A percentile compares a stretch with the other conserved stretches of the same genome.
phyloP scores from a whole-genome alignment of 2,888 invertebrate genomes.

The Drosophila multiciliata region DNA sequence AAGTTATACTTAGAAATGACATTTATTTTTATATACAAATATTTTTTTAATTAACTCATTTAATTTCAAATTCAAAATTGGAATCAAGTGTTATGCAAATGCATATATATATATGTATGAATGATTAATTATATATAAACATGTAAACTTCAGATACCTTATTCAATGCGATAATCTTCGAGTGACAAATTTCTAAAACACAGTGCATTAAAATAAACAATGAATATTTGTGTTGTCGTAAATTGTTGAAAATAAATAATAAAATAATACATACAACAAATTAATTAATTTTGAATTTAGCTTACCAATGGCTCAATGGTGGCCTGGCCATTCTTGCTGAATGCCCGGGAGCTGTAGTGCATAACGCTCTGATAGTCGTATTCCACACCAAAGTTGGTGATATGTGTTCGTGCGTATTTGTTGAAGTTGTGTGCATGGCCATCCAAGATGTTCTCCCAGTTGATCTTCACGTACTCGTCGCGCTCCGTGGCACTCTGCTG shows the following conservation, averaged over 20 bases:
- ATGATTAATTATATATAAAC: not conserved
- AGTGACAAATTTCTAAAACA: not conserved
- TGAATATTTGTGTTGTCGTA: not conserved
- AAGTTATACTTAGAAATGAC: not conserved
- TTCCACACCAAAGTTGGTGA: slow-evolving; percentile 88
- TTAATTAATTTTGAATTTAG: not conserved
- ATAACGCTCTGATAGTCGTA: slow-evolving; percentile 91
- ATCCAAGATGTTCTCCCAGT: slow-evolving; percentile 88
- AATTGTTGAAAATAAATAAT: not conserved
- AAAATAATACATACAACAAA: not conserved
- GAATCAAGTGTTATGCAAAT: not conserved
- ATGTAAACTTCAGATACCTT: not conserved
- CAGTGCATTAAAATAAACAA: not conserved
- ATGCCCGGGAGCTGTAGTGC: slow-evolving; percentile 90
- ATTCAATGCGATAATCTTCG: not conserved
- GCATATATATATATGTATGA: not conserved
- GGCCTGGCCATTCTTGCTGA: slow-evolving; percentile 88
- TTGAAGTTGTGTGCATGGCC: slow-evolving; percentile 87
- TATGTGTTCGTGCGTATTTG: slow-evolving; percentile 88
- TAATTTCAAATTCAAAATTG: not conserved
- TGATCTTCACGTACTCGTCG: slow-evolving; percentile 90
- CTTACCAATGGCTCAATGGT: slow-evolving; percentile 88
- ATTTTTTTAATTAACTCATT: not conserved
- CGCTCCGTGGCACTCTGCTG: slow-evolving; percentile 92
- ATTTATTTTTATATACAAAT: not conserved